Base-by-base conservation (phyloP, 2,113 vertebrate species). In the Microtus oregoni region DNA sequence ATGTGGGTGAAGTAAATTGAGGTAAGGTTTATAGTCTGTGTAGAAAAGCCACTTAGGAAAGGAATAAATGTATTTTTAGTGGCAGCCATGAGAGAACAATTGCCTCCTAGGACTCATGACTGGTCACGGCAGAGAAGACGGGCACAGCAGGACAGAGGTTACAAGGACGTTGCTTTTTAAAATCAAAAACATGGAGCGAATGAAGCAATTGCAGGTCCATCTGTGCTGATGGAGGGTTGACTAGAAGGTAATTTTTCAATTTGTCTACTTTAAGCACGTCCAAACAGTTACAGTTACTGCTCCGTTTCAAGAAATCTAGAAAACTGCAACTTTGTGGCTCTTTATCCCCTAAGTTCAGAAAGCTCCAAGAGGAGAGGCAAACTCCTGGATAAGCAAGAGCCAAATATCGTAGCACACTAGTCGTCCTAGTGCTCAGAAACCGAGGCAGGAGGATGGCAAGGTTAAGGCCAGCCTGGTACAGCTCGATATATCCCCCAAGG, bases 31-130 rank as follows among this genome's bases (percentile, higher is more conserved):
- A n/a, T 88, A 19, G 61, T 38, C 65, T 81, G 7, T 70, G 32
- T 30, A 50, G 86, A 81, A 82, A 52, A 94, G 41, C 52, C 73
- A 32, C 68, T 76, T 63, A 67, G 87, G 30, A 89, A 76, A 85
- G 44, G 41, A 47, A 47, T 86, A 26, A 26, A 52, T 52, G 67
- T n/a, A 52, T 72, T 70, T 70, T 55, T 87, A 70, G 86, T 52
- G 86, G 12, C 47, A 28, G 67, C 86, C 30, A 9, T 24, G 67
- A 72, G 86, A 65, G 55, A 88, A 94, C 47, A 79, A 30, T 55
- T 77, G 67, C 35, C 63, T 86, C 35, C 24, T n/a, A 52, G 28
- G 63, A 41, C 20, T 78, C 44, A 38, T 8, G 77, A 86, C 11
- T 72, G 8, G 61, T 89, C n/a, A n/a, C n/a, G 4, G 83, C 63